A percentile compares a stretch with the other conserved stretches of the same genome.
Evolutionary conservation across 1,140 invertebrate species (phyloP).

Genomic region (Bombus huntii): DNA sequence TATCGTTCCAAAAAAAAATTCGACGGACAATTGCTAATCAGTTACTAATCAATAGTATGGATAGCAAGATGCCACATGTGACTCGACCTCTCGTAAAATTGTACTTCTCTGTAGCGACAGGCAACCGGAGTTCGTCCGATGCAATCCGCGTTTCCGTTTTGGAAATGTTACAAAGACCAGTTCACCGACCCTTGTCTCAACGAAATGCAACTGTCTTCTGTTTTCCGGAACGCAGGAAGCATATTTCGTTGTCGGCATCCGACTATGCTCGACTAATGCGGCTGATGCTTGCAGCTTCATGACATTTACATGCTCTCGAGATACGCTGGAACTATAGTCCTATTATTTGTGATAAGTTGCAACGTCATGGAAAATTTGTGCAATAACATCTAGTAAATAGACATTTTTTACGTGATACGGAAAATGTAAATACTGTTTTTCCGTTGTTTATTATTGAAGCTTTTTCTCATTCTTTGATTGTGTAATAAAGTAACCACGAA

Average conservation of each 20-base stretch:
- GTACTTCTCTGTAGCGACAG: too few species aligned
- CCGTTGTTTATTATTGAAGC: not conserved
- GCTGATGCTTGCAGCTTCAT: not conserved
- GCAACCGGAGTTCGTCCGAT: too few species aligned
- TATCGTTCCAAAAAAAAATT: not conserved
- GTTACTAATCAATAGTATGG: slow-evolving; percentile 2
- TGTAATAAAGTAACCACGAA: too few species aligned
- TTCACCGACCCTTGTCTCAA: not conserved
- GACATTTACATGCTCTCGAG: not conserved
- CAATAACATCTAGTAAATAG: not conserved
- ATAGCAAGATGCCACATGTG: not conserved
- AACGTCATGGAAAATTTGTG: not conserved
- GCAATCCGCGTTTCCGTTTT: not conserved
- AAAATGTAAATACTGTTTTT: not conserved
- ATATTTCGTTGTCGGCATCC: not conserved
- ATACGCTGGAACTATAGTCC: not conserved
- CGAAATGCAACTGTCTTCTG: not conserved
- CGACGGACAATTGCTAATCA: not conserved
- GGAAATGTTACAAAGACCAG: not conserved
- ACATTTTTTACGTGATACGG: not conserved
- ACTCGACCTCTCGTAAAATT: not conserved
- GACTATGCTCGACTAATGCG: not conserved
- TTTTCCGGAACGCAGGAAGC: not conserved
- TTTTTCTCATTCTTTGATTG: not conserved
- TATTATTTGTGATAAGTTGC: not conserved